Conservation (phyloP, 2,888 invertebrate species). For the Pomacea canaliculata region DNA sequence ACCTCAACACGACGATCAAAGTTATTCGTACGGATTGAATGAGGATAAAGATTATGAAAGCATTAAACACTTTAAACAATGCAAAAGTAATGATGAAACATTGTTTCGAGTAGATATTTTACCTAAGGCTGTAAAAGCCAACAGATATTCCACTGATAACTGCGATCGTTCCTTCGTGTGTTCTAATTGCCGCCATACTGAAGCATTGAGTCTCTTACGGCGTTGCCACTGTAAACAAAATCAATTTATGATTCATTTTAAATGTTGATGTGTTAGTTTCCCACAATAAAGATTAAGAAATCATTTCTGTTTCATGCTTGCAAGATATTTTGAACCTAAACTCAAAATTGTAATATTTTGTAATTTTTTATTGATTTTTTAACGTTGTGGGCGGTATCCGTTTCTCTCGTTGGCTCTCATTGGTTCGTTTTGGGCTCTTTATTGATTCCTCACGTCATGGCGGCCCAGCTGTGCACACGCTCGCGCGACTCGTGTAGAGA, state of each 20-base stretch:
- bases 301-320: no score
- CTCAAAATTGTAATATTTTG: neutral
- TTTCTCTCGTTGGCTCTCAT: constrained; percentile 13
- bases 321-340: neutral
- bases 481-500: constrained; percentile 8
- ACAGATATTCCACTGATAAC: constrained; percentile 36
- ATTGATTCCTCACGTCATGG: constrained; percentile 14
- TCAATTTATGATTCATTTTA: neutral
- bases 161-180: constrained; percentile 30
- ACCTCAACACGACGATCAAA: neutral
- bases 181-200: constrained; percentile 51
- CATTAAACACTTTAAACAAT: neutral
- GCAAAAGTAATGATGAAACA: neutral
- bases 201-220: constrained; percentile 15
- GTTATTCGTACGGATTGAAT: neutral
- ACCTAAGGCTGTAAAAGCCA: constrained; percentile 20
- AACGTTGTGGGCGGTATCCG: constrained; percentile 8
- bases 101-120: neutral
- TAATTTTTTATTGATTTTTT: constrained; percentile 5
- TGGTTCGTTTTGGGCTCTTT: neutral
- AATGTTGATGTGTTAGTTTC: no score
- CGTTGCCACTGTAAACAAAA: constrained; percentile 26
- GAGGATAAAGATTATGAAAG: neutral
- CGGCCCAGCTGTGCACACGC: neutral
- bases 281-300: neutral